Evolutionary conservation across 2,888 invertebrate species (phyloP).

Genomic region (Apomyelois bistriatella): DNA sequence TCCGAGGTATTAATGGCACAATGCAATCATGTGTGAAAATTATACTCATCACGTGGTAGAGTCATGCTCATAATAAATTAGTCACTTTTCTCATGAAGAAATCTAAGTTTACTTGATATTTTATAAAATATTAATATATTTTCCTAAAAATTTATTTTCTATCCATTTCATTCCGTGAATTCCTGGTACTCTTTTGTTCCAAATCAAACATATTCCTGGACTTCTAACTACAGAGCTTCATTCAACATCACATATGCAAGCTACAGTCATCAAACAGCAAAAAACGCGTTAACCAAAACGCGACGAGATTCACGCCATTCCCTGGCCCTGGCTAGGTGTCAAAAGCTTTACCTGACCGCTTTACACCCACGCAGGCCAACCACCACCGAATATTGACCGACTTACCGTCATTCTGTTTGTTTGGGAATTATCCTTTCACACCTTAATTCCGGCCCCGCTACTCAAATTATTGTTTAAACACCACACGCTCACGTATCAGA

Average conservation of each 20-base stretch:
- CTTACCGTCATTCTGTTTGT: constrained; percentile 64
- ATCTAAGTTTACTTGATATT: neutral
- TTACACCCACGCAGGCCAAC: constrained; percentile 60
- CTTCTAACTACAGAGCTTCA: constrained; percentile 35
- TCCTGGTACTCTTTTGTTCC: neutral
- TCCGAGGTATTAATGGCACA: constrained; percentile 9
- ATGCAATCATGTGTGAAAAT: constrained; percentile 7
- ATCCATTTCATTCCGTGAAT: neutral
- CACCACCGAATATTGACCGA: constrained; percentile 57
- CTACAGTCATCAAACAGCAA: constrained; percentile 49
- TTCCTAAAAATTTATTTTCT: neutral
- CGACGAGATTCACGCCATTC: constrained; percentile 68
- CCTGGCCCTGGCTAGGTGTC: constrained; percentile 67
- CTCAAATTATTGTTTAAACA: constrained; percentile 68
- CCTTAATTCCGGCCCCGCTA: constrained; percentile 57
- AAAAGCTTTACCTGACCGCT: constrained; percentile 76
- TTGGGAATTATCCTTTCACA: constrained; percentile 75
- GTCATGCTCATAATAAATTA: neutral
- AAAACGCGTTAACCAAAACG: constrained; percentile 70
- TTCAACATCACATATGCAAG: constrained; percentile 41
- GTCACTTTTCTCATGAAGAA: neutral
- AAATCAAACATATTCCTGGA: constrained; percentile 5
- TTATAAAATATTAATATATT: neutral
- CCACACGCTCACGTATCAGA: constrained; percentile 41
- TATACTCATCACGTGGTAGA: neutral